Conservation (phyloP, 1,140 invertebrate genomes). For the Eupristina koningsbergeri region DNA sequence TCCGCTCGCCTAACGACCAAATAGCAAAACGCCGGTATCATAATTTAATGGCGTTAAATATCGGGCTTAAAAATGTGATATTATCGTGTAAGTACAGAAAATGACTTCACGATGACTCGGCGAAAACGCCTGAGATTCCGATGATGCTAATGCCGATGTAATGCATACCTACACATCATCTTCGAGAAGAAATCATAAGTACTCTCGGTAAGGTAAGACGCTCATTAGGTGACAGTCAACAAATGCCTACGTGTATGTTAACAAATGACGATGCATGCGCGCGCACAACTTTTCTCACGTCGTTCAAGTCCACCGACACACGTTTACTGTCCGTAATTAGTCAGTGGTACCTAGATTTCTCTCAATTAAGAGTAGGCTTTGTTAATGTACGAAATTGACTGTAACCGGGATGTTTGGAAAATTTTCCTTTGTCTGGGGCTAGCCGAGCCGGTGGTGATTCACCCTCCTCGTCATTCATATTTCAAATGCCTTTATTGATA, state of each 20-base stretch:
- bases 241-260: neutral
- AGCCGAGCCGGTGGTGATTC: conserved; percentile 20
- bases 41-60: neutral
- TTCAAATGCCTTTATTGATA: neutral
- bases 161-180: neutral
- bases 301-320: neutral
- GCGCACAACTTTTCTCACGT: neutral
- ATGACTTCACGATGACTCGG: conserved; percentile 3
- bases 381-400: neutral
- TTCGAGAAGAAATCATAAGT: conserved; percentile 35
- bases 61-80: conserved; percentile 4
- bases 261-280: too few relatives aligned
- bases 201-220: conserved; percentile 24
- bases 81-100: neutral
- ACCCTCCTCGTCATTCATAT: neutral
- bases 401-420: conserved; percentile 33
- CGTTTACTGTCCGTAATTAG: conserved; percentile 23
- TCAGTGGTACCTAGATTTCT: conserved; percentile 11
- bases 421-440: neutral
- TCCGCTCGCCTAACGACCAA: neutral
- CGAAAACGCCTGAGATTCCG: neutral
- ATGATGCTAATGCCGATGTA: conserved; percentile 3
- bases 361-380: conserved; percentile 23
- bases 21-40: neutral
- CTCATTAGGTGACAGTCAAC: conserved; percentile 37